A percentile compares a stretch with the other conserved stretches of the same genome.
Evolutionary conservation across 2,888 invertebrate species (phyloP).

Genomic region (Eucera pruinosa): DNA sequence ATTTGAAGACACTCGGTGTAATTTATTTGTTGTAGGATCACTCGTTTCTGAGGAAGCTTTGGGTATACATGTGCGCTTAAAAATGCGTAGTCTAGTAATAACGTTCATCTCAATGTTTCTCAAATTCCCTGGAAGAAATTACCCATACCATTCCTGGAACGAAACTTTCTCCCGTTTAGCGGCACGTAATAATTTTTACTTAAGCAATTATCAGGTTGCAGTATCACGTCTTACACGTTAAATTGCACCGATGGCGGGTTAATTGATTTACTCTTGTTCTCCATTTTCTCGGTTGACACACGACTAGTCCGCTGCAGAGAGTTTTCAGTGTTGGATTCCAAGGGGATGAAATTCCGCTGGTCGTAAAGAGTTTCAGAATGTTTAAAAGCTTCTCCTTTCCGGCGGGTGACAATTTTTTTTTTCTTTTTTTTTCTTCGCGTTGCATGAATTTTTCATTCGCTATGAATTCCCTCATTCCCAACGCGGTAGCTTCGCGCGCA

Average conservation of each 20-base stretch:
- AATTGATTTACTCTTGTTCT: constrained; percentile 21
- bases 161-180: no score
- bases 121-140: background rate
- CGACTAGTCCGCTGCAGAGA: background rate
- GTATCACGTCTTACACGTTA: background rate
- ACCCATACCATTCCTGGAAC: no score
- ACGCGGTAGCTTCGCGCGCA: background rate
- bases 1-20: background rate
- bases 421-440: background rate
- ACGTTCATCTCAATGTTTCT: background rate
- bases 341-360: background rate
- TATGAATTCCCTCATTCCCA: background rate
- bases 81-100: no score
- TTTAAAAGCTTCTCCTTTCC: background rate
- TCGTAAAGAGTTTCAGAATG: constrained; percentile 2
- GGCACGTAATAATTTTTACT: background rate
- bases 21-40: background rate
- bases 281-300: constrained; percentile 5
- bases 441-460: constrained; percentile 12
- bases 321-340: background rate
- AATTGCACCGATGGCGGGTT: background rate
- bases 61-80: no score
- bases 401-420: no score
- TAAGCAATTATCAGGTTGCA: background rate
- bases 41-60: no score